Base-by-base conservation (phyloP, 1,140 invertebrate genomes). In the Galendromus occidentalis region DNA sequence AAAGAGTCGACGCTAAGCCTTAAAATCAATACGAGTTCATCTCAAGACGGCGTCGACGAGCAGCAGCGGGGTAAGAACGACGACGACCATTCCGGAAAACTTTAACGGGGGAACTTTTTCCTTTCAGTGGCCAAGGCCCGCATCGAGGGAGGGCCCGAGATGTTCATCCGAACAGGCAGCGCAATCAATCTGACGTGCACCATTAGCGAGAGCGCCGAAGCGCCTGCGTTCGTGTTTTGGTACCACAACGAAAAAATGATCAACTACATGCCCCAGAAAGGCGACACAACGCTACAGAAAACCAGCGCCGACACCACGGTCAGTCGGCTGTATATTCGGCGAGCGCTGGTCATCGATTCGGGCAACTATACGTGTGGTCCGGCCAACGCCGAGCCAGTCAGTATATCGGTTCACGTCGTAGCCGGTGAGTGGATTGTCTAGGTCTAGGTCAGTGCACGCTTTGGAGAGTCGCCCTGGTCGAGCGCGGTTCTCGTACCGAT, bases 181-280 rank as follows among this genome's bases (percentile, higher is more conserved):
- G 91, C 88, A 70, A 92, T 93, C 76, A 92, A 92, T 78, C 80
- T 93, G 68, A 93, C 89, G 45, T 93, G 90, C 76, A 83, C 91
- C 66, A 87, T 93, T 67, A 78, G 85, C 63, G 86, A 87, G 73
- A 89, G 86, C 72, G 88, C 89, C 17, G 88, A 91, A 73, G 87
- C 88, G 65, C 89, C 89, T 42, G 86, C 86, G 45, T 91, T 88
- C 76, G 91, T 93, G 73, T 91, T 88, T 76, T 92, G 85, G 85
- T 85, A 84, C 72, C 83, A 84, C 72, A 74, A 85, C 41, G 68
- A 72, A 18, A 51, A 68, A 29, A 72, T 72, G 71, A 72, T 72
- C 20, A 72, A 72, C 47, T 72, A 71, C 64, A 70, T 72, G 33
- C 64, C 44, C 12, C 65, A 67, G 25, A 64, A 65, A n/a, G 69